Evolutionary conservation across 2,113 vertebrate genomes (phyloP).

Genomic region (Carettochelys insculpta): DNA sequence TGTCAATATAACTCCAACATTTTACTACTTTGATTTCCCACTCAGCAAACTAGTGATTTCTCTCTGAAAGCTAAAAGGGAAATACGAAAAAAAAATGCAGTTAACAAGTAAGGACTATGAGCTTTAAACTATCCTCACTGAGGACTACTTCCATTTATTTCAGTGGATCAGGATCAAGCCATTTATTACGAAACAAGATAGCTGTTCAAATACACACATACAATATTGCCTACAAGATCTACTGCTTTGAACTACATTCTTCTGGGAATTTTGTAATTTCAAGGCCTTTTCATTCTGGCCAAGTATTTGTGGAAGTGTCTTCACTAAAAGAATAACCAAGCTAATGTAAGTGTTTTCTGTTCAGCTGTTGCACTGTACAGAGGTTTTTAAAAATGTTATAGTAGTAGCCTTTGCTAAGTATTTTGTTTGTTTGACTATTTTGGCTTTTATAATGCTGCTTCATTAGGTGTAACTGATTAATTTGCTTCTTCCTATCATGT

Average conservation of each 20-base stretch:
- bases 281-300: not conserved
- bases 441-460: too few species aligned
- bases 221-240: rapidly evolving
- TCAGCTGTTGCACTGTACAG: not conserved
- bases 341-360: not conserved
- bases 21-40: not conserved
- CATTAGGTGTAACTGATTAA: not conserved
- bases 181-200: not conserved
- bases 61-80: not conserved
- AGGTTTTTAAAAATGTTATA: not conserved
- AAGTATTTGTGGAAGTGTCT: not conserved
- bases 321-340: not conserved
- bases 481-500: not conserved
- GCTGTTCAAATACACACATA: not conserved
- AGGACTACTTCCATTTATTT: not conserved
- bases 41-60: not conserved
- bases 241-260: not conserved
- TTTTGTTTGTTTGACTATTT: not conserved
- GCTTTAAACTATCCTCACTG: not conserved
- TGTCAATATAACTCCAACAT: not conserved
- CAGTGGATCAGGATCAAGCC: not conserved
- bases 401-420: not conserved
- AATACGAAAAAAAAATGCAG: not conserved
- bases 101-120: not conserved
- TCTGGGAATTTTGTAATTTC: not conserved